These are phyloP conservation scores for Dermatemys mawii DNA, from an alignment of 2,113 vertebrate species.

Conservation along the genomic window DNA sequence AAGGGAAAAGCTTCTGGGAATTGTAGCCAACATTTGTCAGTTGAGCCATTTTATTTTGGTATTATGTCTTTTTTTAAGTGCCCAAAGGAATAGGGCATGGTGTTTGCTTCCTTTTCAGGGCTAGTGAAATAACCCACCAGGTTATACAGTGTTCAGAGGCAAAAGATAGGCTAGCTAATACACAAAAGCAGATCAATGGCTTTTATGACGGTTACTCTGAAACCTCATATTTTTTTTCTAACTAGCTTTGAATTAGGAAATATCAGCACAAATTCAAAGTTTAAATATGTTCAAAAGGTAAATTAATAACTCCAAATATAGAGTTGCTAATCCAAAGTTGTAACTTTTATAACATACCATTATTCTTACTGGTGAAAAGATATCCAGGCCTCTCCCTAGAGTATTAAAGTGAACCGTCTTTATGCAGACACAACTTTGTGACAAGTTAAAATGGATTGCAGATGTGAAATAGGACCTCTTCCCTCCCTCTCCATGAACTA, in stretches of 20 bases:
- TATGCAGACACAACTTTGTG: not conserved
- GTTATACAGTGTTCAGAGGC: not conserved
- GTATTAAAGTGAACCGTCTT: not conserved
- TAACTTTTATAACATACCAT: not conserved
- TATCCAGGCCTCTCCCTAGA: not conserved
- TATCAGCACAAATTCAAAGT: not conserved
- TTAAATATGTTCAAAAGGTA: not conserved
- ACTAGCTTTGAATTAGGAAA: conserved; percentile 7
- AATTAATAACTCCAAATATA: not conserved
- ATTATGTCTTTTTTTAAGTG: not conserved
- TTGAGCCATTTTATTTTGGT: not conserved
- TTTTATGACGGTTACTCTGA: not conserved
- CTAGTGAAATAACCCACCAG: not conserved
- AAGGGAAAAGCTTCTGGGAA: not conserved
- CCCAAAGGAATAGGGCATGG: not conserved
- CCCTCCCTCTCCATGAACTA: not conserved
- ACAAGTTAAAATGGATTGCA: not conserved
- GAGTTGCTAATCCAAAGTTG: not conserved
- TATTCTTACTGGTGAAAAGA: not conserved
- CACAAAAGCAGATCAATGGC: not conserved
- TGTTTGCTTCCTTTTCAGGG: not conserved
- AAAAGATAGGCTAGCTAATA: not conserved
- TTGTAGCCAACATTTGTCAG: not conserved
- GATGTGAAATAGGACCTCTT: not conserved
- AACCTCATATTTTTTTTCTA: not conserved